A percentile compares a stretch with the other conserved stretches of the same genome.
These are phyloP conservation scores for Anoplopoma fimbria DNA, from an alignment of 2,113 vertebrate genomes.

Conservation along the genomic window DNA sequence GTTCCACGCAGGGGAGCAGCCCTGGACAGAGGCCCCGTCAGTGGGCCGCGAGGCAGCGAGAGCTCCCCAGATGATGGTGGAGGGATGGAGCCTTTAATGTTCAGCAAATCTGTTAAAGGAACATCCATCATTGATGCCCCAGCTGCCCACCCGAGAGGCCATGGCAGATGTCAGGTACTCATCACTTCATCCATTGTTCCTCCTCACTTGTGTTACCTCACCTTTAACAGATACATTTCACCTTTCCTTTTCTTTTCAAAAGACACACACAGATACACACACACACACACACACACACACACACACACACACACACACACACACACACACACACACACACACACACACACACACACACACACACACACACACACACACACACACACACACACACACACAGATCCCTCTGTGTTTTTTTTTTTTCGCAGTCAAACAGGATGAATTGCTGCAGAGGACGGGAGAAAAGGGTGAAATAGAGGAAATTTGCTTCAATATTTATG, in stretches of 20 bases:
- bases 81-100: slow-evolving; percentile 70
- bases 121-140: slow-evolving; percentile 66
- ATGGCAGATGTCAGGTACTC: slow-evolving; percentile 45
- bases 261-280: background rate
- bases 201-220: slow-evolving; percentile 35
- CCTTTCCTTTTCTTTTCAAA: background rate
- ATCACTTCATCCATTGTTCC: slow-evolving; percentile 59
- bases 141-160: slow-evolving; percentile 48
- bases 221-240: background rate
- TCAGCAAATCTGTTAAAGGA: slow-evolving; percentile 76
- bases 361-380: background rate
- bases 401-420: background rate
- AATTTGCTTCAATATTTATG: slow-evolving; percentile 52
- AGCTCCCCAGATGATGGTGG: slow-evolving; percentile 17
- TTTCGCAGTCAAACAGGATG: slow-evolving; percentile 28
- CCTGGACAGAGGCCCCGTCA: slow-evolving; percentile 29
- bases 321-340: background rate
- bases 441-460: slow-evolving; percentile 37
- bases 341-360: background rate
- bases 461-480: slow-evolving; percentile 48
- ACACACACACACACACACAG: background rate
- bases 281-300: background rate
- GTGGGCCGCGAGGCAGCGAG: slow-evolving; percentile 32
- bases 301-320: background rate
- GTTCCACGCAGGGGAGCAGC: slow-evolving; percentile 29